A percentile compares a stretch with the other conserved stretches of the same genome.
phyloP scores from a whole-genome alignment of 2,113 vertebrate species.

The Erythrolamprus reginae region DNA sequence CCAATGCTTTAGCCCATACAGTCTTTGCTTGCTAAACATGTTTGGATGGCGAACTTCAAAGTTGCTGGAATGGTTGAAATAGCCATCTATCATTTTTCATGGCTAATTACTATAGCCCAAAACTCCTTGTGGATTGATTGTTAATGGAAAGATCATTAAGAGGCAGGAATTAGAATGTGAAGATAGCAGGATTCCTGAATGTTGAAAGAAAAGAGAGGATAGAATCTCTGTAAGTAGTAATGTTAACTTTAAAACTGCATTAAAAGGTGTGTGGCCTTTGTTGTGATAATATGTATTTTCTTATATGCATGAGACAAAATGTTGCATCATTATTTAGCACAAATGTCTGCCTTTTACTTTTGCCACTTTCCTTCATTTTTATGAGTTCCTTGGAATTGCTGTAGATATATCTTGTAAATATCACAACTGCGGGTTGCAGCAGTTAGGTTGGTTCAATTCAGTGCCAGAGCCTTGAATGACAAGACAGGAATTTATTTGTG shows the following conservation, averaged over 20 bases:
- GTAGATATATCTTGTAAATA: slow-evolving; percentile 80
- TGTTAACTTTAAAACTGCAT: slow-evolving; percentile 74
- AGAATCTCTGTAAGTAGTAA: slow-evolving; percentile 76
- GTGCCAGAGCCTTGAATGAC: slow-evolving; percentile 58
- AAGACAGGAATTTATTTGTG: slow-evolving; percentile 73
- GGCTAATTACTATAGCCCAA: slow-evolving; percentile 50
- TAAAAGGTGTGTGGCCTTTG: slow-evolving; percentile 79
- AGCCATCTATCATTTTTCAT: slow-evolving; percentile 47
- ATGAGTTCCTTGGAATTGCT: slow-evolving; percentile 70
- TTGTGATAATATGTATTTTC: slow-evolving; percentile 79
- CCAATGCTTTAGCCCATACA: slow-evolving; percentile 46
- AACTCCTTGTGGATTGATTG: slow-evolving; percentile 43
- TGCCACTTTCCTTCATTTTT: slow-evolving; percentile 66
- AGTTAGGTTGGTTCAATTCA: slow-evolving; percentile 66
- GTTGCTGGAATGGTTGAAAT: slow-evolving; percentile 50
- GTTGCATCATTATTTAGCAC: slow-evolving; percentile 75
- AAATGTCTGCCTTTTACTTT: slow-evolving; percentile 70
- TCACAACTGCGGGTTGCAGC: slow-evolving; percentile 64
- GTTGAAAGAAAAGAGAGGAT: slow-evolving; percentile 67
- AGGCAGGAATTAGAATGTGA: slow-evolving; percentile 65
- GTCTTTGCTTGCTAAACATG: slow-evolving; percentile 56
- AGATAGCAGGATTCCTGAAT: slow-evolving; percentile 61
- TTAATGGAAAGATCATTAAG: slow-evolving; percentile 58
- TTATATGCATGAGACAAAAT: slow-evolving; percentile 81
- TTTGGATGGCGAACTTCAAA: slow-evolving; percentile 60